Percentiles rank a stretch among this genome's conserved stretches.
These are phyloP conservation scores for Ataeniobius toweri DNA, from an alignment of 2,797 vertebrate species.

Conservation along the genomic window DNA sequence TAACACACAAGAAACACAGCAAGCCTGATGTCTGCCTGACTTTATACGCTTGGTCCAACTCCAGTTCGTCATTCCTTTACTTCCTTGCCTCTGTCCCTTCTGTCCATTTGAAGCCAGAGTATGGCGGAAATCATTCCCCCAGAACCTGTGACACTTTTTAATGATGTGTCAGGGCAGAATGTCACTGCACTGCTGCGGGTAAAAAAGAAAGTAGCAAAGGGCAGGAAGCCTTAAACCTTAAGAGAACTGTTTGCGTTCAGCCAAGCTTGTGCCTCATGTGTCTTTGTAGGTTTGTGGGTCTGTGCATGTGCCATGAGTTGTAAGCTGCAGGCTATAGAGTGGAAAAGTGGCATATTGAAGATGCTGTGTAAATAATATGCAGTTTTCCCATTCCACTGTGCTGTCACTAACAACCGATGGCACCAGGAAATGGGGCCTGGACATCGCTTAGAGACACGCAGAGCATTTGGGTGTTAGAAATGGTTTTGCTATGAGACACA, in stretches of 20 bases:
- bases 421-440: conserved; percentile 53
- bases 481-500: conserved; percentile 49
- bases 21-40: conserved; percentile 30
- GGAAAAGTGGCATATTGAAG: conserved; percentile 77
- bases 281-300: conserved; percentile 41
- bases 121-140: conserved; percentile 57
- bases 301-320: conserved; percentile 51
- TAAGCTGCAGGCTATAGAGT: conserved; percentile 68
- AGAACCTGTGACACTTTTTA: conserved; percentile 72
- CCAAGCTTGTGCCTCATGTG: conserved; percentile 7
- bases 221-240: conserved; percentile 33
- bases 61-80: conserved; percentile 45
- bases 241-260: conserved; percentile 44
- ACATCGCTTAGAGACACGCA: conserved; percentile 53
- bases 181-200: conserved; percentile 46
- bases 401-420: conserved; percentile 68
- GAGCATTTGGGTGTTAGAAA: conserved; percentile 60
- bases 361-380: conserved; percentile 75
- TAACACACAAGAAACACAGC: conserved; percentile 49
- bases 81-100: conserved; percentile 28
- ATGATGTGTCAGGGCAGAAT: conserved; percentile 66
- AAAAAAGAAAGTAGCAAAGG: conserved; percentile 7
- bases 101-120: conserved; percentile 30
- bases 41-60: conserved; percentile 57
- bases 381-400: conserved; percentile 64